Base-by-base conservation (phyloP, 1,140 invertebrate species). In the Drosophila cardini region DNA sequence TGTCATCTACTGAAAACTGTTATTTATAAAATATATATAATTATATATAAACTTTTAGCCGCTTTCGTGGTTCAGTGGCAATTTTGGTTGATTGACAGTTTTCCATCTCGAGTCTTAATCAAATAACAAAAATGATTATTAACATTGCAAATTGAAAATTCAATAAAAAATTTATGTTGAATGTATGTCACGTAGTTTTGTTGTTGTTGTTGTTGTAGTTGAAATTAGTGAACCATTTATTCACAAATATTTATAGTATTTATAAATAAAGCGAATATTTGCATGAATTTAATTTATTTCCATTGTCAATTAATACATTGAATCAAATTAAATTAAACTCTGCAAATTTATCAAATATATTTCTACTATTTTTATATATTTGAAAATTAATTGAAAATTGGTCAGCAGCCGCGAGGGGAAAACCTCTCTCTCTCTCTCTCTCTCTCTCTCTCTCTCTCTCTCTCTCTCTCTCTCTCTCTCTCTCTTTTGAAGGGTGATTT, bases 241-340 rank as follows among this genome's bases (percentile, higher is more conserved):
- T 36, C 65, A 26, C 53, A 84, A 79, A 86, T 71, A 65, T 75
- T 71, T 82, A 48, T 58, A 78, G 68, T 77, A 73, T 70, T 64
- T 68, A 30, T 16, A 36, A 32, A 11, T 32, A 40, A 57, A 30
- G 30, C 11, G 26, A 42, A 21, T 45, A 60, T 46, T 48, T 48
- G 15, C 13, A n/a, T 21, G 45, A 15, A 38, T 60, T 48, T 18
- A 48, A 58, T 4, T 53, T 53, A 32, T 63, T 53, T 26, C 10
- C n/a, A 57, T 36, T 70, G 72, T 78, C 72, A 81, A 78, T 85
- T 86, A 79, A 72, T 69, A 48, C 43, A 13, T 9, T 13, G 42
- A 40, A 58, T 50, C 21, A 62, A 73, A 77, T 76, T 64, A 74
- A 68, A 60, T 60, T 21, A 64, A 64, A 42, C 21, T 26, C 34